These are phyloP conservation scores for Dorcus parallelipipedus DNA, from an alignment of 2,888 invertebrate species.

Conservation along the genomic window DNA sequence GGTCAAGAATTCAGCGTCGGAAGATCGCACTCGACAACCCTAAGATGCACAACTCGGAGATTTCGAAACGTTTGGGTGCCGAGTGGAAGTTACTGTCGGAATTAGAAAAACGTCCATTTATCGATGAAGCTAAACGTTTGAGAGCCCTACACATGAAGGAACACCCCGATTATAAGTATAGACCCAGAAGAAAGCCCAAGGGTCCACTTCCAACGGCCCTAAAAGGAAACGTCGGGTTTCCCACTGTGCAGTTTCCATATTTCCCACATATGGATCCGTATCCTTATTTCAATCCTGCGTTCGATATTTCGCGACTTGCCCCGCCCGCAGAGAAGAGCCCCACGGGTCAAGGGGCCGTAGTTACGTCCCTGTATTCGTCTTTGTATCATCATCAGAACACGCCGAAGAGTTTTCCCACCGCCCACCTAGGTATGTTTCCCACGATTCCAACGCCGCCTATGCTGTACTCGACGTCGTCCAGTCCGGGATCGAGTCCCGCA, in stretches of 20 bases:
- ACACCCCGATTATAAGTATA: constrained; percentile 91
- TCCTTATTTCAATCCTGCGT: constrained; percentile 75
- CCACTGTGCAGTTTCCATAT: constrained; percentile 63
- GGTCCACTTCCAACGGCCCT: constrained; percentile 60
- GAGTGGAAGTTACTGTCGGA: constrained; percentile 95
- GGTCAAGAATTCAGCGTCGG: constrained; percentile 87
- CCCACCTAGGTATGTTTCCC: constrained; percentile 54
- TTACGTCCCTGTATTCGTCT: constrained; percentile 67
- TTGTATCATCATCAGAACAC: constrained; percentile 55
- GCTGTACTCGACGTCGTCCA: constrained; percentile 47
- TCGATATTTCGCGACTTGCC: constrained; percentile 47
- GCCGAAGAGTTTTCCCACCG: constrained; percentile 54
- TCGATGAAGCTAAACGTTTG: constrained; percentile 94
- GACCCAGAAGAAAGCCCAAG: constrained; percentile 88
- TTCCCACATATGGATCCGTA: constrained; percentile 63
- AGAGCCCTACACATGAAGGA: constrained; percentile 94
- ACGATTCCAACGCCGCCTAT: constrained; percentile 45
- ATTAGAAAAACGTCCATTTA: constrained; percentile 94
- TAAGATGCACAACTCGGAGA: constrained; percentile 88
- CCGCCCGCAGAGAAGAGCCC: constrained; percentile 32
- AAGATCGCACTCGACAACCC: constrained; percentile 94
- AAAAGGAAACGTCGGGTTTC: constrained; percentile 51
- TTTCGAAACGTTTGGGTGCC: constrained; percentile 86
- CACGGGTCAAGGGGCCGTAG: constrained; percentile 55
- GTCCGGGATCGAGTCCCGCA: constrained; percentile 47